Percentiles rank a stretch among this genome's conserved stretches.
phyloP scores from a whole-genome alignment of 1,140 invertebrate species.

The Tribolium castaneum region DNA sequence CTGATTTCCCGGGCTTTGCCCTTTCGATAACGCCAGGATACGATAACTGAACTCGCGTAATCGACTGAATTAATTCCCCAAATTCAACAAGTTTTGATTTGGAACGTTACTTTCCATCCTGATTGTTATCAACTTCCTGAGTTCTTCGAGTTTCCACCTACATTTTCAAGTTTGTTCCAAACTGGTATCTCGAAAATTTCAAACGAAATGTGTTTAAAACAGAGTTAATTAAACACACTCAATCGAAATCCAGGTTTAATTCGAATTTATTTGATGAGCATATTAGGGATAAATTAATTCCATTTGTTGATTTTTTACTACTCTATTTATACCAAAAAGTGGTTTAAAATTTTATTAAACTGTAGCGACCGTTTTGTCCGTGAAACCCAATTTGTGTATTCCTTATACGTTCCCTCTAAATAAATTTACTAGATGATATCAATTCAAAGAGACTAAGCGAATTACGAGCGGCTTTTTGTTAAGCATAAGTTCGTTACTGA shows the following conservation, averaged over 20 bases:
- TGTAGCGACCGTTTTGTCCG: too few species aligned
- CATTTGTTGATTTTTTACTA: too few species aligned
- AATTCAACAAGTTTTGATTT: neutral
- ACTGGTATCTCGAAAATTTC: too few species aligned
- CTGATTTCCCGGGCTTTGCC: neutral
- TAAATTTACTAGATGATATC: neutral
- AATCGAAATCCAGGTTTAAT: too few species aligned
- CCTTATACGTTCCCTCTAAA: neutral
- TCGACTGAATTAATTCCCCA: conserved; percentile 4
- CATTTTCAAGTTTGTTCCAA: neutral
- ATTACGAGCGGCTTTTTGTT: neutral
- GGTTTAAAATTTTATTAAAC: too few species aligned
- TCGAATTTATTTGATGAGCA: too few species aligned
- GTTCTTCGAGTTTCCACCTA: neutral
- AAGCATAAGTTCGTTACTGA: neutral
- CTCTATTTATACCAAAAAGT: too few species aligned
- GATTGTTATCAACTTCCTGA: neutral
- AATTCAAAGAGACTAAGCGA: neutral
- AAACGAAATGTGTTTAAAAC: too few species aligned
- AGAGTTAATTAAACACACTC: too few species aligned
- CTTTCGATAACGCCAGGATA: neutral
- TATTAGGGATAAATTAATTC: too few species aligned
- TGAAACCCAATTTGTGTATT: neutral
- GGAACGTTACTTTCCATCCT: neutral
- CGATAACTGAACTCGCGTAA: neutral